These are phyloP conservation scores for Liasis olivaceus DNA, from an alignment of 2,797 vertebrate genomes.

Conservation along the genomic window DNA sequence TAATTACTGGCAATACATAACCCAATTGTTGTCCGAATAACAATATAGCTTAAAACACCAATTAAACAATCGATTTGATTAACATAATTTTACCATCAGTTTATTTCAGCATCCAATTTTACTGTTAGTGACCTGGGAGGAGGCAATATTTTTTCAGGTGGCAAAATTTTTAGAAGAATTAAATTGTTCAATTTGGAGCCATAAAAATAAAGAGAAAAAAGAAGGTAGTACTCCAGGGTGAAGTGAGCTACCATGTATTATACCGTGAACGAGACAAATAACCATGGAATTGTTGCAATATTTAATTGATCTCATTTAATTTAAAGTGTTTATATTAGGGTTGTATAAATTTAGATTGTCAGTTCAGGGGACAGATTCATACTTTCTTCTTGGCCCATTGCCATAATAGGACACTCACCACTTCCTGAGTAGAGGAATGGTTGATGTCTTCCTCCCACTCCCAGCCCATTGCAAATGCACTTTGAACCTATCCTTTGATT, in stretches of 20 bases:
- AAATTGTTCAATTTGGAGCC: neutral
- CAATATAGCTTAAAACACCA: neutral
- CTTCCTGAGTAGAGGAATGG: neutral
- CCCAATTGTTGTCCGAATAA: neutral
- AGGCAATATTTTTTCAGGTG: neutral
- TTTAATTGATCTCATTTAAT: neutral
- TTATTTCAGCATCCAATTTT: neutral
- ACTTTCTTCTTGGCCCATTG: neutral
- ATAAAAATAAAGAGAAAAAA: neutral
- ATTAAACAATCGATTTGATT: neutral
- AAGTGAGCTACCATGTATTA: neutral
- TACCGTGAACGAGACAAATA: neutral
- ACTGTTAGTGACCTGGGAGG: neutral
- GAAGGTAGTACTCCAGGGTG: neutral
- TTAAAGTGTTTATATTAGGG: neutral
- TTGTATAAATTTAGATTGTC: neutral
- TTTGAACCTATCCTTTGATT: neutral
- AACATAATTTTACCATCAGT: neutral
- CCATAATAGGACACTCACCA: neutral
- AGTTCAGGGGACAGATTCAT: neutral
- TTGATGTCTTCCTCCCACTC: neutral
- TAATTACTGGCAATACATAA: neutral
- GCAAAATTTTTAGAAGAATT: neutral
- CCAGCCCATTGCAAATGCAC: neutral
- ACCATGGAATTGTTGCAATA: neutral